phyloP scores from a whole-genome alignment of 53 echinoderm and acorn worm genomes.

The Stichopus horrens region DNA sequence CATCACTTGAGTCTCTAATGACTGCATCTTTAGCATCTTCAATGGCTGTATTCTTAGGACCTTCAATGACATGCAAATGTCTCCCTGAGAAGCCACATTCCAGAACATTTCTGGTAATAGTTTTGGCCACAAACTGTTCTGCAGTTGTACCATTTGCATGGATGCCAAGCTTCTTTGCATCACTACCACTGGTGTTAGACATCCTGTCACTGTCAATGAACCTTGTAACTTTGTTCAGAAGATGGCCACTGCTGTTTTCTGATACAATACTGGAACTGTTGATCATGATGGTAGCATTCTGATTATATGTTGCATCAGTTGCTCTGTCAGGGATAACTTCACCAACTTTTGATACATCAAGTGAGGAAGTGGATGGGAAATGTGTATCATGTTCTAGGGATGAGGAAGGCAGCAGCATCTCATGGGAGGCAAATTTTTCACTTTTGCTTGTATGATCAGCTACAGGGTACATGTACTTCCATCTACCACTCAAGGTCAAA shows the following conservation, averaged over 20 bases:
- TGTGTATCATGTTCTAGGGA: not conserved
- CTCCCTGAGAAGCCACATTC: too few relatives aligned
- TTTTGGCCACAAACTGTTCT: not conserved
- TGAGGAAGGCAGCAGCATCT: not conserved
- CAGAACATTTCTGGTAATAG: not conserved
- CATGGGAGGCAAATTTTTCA: not conserved
- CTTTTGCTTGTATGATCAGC: not conserved
- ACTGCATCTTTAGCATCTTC: too few relatives aligned
- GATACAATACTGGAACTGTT: too few relatives aligned
- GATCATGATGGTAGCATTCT: not conserved
- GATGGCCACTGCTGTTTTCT: too few relatives aligned
- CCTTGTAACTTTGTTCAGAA: not conserved
- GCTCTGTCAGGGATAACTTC: not conserved
- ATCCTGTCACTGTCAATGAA: not conserved
- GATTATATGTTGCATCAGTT: not conserved
- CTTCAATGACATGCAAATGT: too few relatives aligned
- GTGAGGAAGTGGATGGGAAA: not conserved
- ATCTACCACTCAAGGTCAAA: not conserved
- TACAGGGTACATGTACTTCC: not conserved
- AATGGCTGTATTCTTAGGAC: too few relatives aligned
- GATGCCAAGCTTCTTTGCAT: not conserved
- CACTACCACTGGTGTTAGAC: not conserved
- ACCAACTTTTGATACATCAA: conserved; percentile 11
- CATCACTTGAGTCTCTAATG: too few relatives aligned
- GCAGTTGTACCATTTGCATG: not conserved